Base-by-base conservation (phyloP, 2,113 vertebrate genomes). In the Sciurus niger region DNA sequence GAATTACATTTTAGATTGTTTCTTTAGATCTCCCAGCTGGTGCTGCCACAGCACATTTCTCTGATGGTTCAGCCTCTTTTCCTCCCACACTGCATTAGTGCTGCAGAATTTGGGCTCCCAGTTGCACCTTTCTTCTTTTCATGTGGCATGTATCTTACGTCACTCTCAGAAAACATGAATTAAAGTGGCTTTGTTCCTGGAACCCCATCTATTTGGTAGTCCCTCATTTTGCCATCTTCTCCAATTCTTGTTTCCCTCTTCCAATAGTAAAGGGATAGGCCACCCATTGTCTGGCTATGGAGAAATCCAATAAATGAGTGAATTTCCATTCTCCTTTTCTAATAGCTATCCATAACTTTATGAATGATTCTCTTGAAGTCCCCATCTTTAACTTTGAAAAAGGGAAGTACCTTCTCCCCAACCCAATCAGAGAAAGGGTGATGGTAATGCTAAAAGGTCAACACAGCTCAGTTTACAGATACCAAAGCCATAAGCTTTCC, bases 291-390 rank as follows among this genome's bases (percentile, higher is more conserved):
- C 82, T 92, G 88, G 25, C 40, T 72, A 86, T 53, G 28, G 84
- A 89, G 68, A 53, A n/a, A 86, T 40, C 43, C 22, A 92, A 53
- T 85, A 9, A 73, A 90, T 40, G 32, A 82, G 6, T 80, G 10
- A 63, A 94, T 74, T 65, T 93, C 55, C 48, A 80, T 32, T 40
- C 32, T 87, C 37, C 51, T 88, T 77, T 91, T 78, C 77, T 91
- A 65, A 18, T 58, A 84, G 46, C 0, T 16, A 85, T 58, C 51
- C 25, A 77, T 78, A 79, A 89, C 55, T 76, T 84, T 76, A 70
- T 88, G n/a, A 77, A 10, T 74, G 46, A 55, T 63, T 93, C 46
- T 95, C 72, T 84, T 80, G 13, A 93, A 63, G 70, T 20, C 11
- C 22, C 37, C 4, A 82, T 60, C 32, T 92, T 40, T 95, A 14